Conservation (phyloP, 1,140 invertebrate species). For the Laupala kohalensis region DNA sequence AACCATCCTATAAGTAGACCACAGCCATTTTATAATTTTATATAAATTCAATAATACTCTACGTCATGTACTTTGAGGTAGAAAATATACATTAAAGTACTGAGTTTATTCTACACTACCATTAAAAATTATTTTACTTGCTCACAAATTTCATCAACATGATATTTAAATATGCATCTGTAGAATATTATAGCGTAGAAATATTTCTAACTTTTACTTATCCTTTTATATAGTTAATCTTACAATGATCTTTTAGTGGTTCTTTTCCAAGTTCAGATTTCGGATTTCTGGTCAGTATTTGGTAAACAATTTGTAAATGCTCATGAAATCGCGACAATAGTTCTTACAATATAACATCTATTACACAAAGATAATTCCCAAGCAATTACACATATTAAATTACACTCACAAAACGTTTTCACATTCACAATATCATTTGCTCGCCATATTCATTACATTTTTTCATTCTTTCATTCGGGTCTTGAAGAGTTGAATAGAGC, state of each 20-base stretch:
- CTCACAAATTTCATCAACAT: neutral
- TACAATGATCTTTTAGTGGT: no score
- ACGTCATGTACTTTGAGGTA: neutral
- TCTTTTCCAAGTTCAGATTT: no score
- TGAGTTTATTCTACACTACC: neutral
- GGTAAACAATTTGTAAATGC: neutral
- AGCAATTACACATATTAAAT: neutral
- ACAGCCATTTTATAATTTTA: neutral
- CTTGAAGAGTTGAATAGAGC: neutral
- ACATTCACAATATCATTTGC: neutral
- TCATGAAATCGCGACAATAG: neutral
- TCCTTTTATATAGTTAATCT: neutral
- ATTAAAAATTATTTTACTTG: neutral
- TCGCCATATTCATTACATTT: neutral
- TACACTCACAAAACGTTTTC: neutral
- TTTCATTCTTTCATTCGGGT: neutral
- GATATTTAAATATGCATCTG: neutral
- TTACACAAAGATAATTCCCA: neutral
- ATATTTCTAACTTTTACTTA: neutral
- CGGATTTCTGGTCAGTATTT: no score
- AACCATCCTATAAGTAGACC: neutral
- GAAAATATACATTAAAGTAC: neutral
- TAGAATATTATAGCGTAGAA: neutral
- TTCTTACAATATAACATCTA: neutral
- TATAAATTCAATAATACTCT: neutral